phyloP scores from a whole-genome alignment of 2,888 invertebrate genomes.

The Halictus quadricinctus region DNA sequence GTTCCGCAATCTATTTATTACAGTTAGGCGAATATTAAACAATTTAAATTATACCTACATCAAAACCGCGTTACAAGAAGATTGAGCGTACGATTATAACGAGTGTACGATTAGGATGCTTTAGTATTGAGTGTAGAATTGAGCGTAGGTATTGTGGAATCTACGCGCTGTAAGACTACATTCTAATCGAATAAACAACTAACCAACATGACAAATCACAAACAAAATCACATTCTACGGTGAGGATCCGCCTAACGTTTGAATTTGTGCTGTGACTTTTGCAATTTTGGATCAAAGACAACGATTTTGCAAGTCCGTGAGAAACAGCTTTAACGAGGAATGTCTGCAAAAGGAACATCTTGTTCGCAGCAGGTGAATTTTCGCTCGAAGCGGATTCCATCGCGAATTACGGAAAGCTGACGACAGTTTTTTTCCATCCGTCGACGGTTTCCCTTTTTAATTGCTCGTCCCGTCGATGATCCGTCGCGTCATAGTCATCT shows the following conservation, averaged over 20 bases:
- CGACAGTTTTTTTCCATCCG: background rate
- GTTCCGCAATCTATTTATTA: too few relatives aligned
- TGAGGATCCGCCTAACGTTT: background rate
- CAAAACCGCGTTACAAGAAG: too few relatives aligned
- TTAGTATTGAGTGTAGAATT: too few relatives aligned
- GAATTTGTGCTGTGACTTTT: background rate
- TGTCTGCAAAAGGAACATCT: background rate
- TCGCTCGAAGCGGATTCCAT: background rate
- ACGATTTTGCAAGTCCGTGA: background rate
- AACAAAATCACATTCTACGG: background rate
- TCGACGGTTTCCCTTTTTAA: slow-evolving; percentile 9
- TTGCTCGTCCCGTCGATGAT: background rate
- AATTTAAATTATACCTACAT: too few relatives aligned
- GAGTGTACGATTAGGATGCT: too few relatives aligned
- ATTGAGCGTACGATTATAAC: too few relatives aligned
- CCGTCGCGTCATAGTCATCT: slow-evolving; percentile 10
- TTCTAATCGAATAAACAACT: background rate
- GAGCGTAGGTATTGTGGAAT: too few relatives aligned
- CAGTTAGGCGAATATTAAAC: too few relatives aligned
- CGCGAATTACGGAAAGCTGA: background rate
- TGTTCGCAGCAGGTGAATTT: background rate
- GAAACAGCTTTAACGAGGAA: background rate
- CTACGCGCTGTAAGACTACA: too few relatives aligned
- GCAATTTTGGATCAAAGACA: background rate
- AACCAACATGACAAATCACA: background rate